Base-by-base conservation (phyloP, 1,140 invertebrate genomes). In the Carcinoscorpius rotundicauda region DNA sequence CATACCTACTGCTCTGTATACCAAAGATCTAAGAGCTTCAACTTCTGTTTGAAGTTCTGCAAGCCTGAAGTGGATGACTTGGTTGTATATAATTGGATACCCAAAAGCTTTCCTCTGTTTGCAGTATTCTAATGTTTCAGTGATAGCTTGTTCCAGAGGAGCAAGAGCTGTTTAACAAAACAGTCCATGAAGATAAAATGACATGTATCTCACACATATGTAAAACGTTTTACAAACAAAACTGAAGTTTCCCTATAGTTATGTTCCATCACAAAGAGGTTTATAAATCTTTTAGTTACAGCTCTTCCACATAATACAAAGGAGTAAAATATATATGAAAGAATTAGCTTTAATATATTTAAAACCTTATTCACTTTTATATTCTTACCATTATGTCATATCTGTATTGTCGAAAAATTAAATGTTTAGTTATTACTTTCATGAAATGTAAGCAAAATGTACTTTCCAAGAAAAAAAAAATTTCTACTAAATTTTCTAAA, bases 31-130 rank as follows among this genome's bases (percentile, higher is more conserved):
- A 49, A 83, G 66, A 6, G 75, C 63, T 72, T 84, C 83, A 48
- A 84, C 71, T 71, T 84, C 83, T 49, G 81, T 81, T 10, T 77
- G 72, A 58, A 84, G 69, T 71, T 84, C 83, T 59, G 82, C 83
- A 58, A 84, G 71, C 49, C 71, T 72, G 71, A 78, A 85, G 62
- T 82, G 80, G 29, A 84, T 77, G 4, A 70, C 66, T 73, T 84
- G 82, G 72, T 84, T 80, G 68, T 80, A 72, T 4, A 83, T 71
- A 6, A 84, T 67, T 5, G 81, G 73, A 58, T 75, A 68, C 10
- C 81, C 82, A 74, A 84, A 84, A 5, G 76, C 76, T 64, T 76
- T 74, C 60, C 82, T 70, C 51, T 82, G 71, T 63, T 70, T 67
- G 4, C 78, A 78, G 71, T 84, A 84, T 49, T 82, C 79, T 56